These are phyloP conservation scores for Hemaris fuciformis DNA, from an alignment of 2,888 invertebrate species.

Conservation along the genomic window DNA sequence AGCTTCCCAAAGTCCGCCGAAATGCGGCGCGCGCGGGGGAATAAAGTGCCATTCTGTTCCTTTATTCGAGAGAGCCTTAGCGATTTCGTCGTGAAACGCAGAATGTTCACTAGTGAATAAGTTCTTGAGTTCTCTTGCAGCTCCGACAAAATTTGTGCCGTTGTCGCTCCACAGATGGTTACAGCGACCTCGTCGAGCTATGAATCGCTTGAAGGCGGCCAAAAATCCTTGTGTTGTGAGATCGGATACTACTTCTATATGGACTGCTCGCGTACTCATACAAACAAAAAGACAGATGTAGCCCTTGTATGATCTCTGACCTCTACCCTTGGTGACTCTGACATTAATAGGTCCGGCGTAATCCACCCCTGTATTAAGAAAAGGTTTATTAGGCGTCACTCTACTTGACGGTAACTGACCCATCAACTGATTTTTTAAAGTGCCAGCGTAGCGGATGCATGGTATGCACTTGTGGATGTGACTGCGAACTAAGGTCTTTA, in stretches of 20 bases:
- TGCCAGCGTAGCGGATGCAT: slow-evolving; percentile 18
- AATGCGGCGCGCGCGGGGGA: slow-evolving; percentile 21
- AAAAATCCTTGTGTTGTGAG: slow-evolving; percentile 31
- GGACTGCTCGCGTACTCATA: slow-evolving; percentile 31
- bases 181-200: slow-evolving; percentile 23
- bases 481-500: slow-evolving; percentile 17
- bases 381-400: slow-evolving; percentile 17
- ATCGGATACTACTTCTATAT: slow-evolving; percentile 34
- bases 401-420: slow-evolving; percentile 21
- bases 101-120: too few relatives aligned
- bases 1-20: slow-evolving; percentile 32
- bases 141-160: slow-evolving; percentile 25
- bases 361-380: slow-evolving; percentile 21
- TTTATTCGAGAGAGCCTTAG: too few relatives aligned
- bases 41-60: slow-evolving; percentile 23
- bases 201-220: slow-evolving; percentile 25
- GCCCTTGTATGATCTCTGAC: slow-evolving; percentile 20
- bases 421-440: slow-evolving; percentile 18
- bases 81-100: too few relatives aligned
- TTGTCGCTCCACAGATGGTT: slow-evolving; percentile 23
- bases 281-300: slow-evolving; percentile 28
- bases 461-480: slow-evolving; percentile 19
- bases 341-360: slow-evolving; percentile 21
- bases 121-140: slow-evolving; percentile 17
- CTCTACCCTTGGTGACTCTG: slow-evolving; percentile 20